phyloP scores from a whole-genome alignment of 92 coral and sea anemone genomes.

The Heteractis magnifica region DNA sequence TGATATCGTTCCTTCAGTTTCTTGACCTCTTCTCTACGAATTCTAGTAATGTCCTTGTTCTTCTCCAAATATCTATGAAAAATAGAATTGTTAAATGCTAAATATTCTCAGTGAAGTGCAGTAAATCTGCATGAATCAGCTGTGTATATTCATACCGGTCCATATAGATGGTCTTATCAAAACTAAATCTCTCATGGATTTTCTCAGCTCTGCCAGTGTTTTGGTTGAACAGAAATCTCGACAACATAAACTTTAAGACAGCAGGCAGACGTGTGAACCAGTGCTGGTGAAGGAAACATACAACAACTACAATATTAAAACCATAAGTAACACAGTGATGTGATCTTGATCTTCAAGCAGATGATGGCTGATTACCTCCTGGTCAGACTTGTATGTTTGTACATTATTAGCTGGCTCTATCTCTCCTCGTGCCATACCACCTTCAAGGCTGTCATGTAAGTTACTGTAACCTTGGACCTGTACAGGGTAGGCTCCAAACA shows the following conservation, averaged over 20 bases:
- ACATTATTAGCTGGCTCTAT: conserved; percentile 67
- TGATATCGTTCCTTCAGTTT: conserved; percentile 67
- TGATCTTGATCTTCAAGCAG: too few species aligned
- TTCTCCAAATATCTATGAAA: conserved; percentile 72
- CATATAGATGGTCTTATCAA: conserved; percentile 79
- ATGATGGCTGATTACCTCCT: conserved; percentile 52
- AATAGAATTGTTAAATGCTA: too few species aligned
- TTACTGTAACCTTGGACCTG: conserved; percentile 77
- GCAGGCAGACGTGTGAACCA: conserved; percentile 94
- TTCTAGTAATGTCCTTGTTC: conserved; percentile 65
- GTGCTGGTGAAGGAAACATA: conserved; percentile 45
- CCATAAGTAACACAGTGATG: too few species aligned
- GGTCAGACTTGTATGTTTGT: conserved; percentile 65
- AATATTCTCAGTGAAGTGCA: too few species aligned
- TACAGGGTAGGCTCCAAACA: conserved; percentile 86
- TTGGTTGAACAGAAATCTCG: conserved; percentile 83
- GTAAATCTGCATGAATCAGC: background rate
- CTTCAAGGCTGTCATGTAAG: conserved; percentile 86
- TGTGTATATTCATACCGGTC: conserved; percentile 61
- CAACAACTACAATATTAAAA: too few species aligned
- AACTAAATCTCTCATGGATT: conserved; percentile 73
- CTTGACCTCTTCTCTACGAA: conserved; percentile 73
- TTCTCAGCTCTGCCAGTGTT: conserved; percentile 80
- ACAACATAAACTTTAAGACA: conserved; percentile 82
- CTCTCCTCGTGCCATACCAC: conserved; percentile 82